Conservation (phyloP, 2,797 vertebrate species). For the Tapirus indicus region DNA sequence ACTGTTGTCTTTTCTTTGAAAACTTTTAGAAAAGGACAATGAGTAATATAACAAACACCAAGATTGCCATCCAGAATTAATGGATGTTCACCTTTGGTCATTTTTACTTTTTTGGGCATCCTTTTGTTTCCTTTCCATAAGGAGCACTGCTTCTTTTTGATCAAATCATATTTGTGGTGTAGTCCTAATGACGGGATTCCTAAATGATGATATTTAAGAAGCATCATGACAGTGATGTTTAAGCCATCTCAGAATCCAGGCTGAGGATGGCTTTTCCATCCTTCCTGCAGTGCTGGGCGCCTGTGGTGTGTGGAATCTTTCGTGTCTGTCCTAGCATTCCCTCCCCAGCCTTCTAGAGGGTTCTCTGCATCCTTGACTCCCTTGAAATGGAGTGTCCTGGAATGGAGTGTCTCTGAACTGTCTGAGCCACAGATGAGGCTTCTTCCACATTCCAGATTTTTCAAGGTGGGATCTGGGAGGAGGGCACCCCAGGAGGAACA, state of each 20-base stretch:
- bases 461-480: background rate
- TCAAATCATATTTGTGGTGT: background rate
- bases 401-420: background rate
- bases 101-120: background rate
- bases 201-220: background rate
- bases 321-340: fast-evolving
- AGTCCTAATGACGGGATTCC: background rate
- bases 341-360: fast-evolving
- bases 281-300: fast-evolving
- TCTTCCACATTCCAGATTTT: background rate
- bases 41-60: background rate
- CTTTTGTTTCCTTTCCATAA: background rate
- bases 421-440: background rate
- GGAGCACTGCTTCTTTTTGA: background rate
- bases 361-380: background rate
- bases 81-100: background rate
- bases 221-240: background rate
- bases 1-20: background rate
- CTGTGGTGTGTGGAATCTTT: background rate
- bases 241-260: background rate
- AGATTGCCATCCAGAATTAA: background rate
- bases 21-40: background rate
- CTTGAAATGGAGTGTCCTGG: background rate
- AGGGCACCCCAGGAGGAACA: background rate
- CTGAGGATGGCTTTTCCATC: background rate